These are phyloP conservation scores for Lamprologus sp. DNA, from an alignment of 2,113 vertebrate genomes.

Conservation along the genomic window DNA sequence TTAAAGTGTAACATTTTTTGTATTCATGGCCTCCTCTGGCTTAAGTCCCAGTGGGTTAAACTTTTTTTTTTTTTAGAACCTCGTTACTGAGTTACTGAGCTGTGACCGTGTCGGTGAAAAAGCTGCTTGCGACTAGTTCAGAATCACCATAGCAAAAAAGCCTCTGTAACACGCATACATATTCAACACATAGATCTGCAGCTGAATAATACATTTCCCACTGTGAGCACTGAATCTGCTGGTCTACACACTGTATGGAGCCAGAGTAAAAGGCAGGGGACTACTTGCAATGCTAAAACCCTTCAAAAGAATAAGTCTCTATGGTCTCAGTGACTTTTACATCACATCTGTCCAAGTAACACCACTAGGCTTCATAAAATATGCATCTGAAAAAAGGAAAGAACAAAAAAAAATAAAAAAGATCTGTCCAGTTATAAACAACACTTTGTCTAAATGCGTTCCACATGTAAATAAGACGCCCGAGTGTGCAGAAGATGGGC, in stretches of 20 bases:
- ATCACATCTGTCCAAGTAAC: not conserved
- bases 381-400: not conserved
- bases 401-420: not conserved
- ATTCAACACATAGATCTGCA: not conserved
- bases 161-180: not conserved
- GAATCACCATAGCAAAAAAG: not conserved
- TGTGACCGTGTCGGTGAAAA: not conserved
- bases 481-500: not conserved
- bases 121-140: not conserved
- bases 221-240: not conserved
- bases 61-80: not conserved
- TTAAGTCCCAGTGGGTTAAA: not conserved
- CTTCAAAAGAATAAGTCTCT: not conserved
- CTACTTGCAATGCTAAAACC: not conserved
- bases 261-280: not conserved
- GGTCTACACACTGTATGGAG: not conserved
- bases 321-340: not conserved
- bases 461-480: not conserved
- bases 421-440: constrained; percentile 1
- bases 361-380: not conserved
- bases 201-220: constrained; percentile 24
- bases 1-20: not conserved
- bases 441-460: not conserved
- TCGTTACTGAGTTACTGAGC: not conserved
- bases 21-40: not conserved